Evolutionary conservation across 1,140 invertebrate species (phyloP).

Genomic region (Drosophila ananassae): DNA sequence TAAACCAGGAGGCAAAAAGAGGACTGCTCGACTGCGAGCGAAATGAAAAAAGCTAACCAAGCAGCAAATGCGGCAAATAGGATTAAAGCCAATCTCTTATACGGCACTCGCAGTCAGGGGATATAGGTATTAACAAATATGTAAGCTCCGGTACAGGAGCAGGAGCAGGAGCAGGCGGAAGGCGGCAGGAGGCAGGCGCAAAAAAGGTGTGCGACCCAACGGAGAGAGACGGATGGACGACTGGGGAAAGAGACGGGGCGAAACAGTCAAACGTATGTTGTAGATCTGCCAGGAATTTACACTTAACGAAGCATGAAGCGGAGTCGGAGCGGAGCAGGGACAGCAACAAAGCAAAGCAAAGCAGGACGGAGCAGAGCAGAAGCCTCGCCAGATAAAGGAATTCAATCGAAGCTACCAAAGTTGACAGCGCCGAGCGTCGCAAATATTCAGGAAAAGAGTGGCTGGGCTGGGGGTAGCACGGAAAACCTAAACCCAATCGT

Average conservation of each 20-base stretch:
- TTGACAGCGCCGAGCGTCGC: conserved; percentile 70
- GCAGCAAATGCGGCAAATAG: conserved; percentile 81
- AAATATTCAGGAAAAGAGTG: conserved; percentile 59
- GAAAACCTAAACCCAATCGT: conserved; percentile 46
- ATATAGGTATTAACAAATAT: conserved; percentile 78
- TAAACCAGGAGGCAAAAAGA: conserved; percentile 16
- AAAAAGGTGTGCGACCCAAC: conserved; percentile 35
- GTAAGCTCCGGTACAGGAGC: conserved; percentile 27
- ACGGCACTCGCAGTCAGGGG: conserved; percentile 47
- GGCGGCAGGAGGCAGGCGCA: not conserved
- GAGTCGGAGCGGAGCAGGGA: conserved; percentile 44
- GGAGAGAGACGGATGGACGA: conserved; percentile 23
- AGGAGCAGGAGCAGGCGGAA: not conserved
- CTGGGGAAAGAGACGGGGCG: conserved; percentile 2
- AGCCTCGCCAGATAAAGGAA: conserved; percentile 65
- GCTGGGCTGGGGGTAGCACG: conserved; percentile 2
- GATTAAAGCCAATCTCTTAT: conserved; percentile 80
- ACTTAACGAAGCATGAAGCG: conserved; percentile 79
- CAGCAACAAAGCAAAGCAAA: conserved; percentile 24
- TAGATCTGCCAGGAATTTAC: conserved; percentile 62
- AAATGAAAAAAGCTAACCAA: conserved; percentile 77
- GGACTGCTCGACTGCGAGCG: conserved; percentile 17
- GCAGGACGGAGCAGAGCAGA: not conserved
- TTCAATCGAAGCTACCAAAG: conserved; percentile 79
- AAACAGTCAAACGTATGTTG: conserved; percentile 54